Percentiles rank a stretch among this genome's conserved stretches.
These are phyloP conservation scores for Tenthredo mesomela DNA, from an alignment of 2,888 invertebrate genomes.

Conservation along the genomic window DNA sequence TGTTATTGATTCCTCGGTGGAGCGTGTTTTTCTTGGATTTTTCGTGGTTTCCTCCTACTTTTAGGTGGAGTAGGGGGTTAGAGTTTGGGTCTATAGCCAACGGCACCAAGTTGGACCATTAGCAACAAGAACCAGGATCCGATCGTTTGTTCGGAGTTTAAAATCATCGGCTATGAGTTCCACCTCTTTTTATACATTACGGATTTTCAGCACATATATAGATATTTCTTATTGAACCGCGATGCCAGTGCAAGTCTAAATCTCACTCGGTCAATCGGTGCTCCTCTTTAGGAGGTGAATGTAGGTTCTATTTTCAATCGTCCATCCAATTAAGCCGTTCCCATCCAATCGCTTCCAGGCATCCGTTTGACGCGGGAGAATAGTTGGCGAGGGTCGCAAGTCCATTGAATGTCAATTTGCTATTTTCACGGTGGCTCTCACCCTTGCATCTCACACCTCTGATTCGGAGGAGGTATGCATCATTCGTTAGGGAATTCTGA, in stretches of 20 bases:
- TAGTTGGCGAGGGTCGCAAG: slow-evolving; percentile 73
- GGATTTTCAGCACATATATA: neutral
- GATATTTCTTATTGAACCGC: neutral
- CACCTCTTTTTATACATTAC: neutral
- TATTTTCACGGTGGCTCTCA: slow-evolving; percentile 66
- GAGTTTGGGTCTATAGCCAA: neutral
- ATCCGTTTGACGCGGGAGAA: slow-evolving; percentile 32
- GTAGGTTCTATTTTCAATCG: slow-evolving; percentile 47
- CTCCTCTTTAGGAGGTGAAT: slow-evolving; percentile 35
- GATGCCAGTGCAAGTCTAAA: neutral
- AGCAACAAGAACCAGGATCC: neutral
- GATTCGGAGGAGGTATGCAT: slow-evolving; percentile 64
- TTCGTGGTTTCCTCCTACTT: slow-evolving; percentile 65
- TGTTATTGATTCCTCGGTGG: slow-evolving; percentile 72
- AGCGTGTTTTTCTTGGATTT: slow-evolving; percentile 73
- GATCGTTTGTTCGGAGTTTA: slow-evolving; percentile 1
- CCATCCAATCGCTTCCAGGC: slow-evolving; percentile 45
- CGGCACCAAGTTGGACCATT: slow-evolving; percentile 1
- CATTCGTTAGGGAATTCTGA: slow-evolving; percentile 70
- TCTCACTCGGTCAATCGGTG: slow-evolving; percentile 40
- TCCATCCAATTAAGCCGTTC: slow-evolving; percentile 48
- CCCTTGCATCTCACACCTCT: slow-evolving; percentile 56
- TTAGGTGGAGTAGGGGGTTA: neutral
- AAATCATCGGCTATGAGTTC: neutral
- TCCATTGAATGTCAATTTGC: slow-evolving; percentile 72